A percentile compares a stretch with the other conserved stretches of the same genome.
Evolutionary conservation across 2,797 vertebrate species (phyloP).

Genomic region (Centropyge bicolor): DNA sequence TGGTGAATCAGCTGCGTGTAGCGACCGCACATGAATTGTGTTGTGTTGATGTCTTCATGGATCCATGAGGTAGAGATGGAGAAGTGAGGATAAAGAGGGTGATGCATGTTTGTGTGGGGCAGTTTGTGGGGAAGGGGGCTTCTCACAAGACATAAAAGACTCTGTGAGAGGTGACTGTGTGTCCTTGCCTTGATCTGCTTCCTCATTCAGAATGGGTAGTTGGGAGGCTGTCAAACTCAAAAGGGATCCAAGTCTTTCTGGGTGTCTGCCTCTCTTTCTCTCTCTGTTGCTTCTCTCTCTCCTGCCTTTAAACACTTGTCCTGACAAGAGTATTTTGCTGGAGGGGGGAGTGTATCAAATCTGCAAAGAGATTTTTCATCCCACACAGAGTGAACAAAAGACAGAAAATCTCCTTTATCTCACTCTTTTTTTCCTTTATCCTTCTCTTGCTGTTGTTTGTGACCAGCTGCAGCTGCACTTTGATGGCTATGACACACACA

Average conservation of each 20-base stretch:
- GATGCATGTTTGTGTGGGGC: neutral
- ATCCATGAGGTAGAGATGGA: neutral
- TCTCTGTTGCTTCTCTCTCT: slow-evolving; percentile 9
- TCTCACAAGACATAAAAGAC: neutral
- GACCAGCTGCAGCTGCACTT: slow-evolving; percentile 1
- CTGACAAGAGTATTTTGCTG: slow-evolving; percentile 46
- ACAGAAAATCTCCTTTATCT: slow-evolving; percentile 34
- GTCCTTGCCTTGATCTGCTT: slow-evolving; percentile 26
- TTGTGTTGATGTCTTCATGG: neutral
- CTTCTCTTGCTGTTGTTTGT: slow-evolving; percentile 22
- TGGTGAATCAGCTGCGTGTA: slow-evolving; percentile 14
- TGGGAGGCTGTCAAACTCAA: slow-evolving; percentile 18
- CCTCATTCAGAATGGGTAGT: slow-evolving; percentile 9
- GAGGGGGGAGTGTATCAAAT: slow-evolving; percentile 39
- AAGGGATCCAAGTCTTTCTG: slow-evolving; percentile 18
- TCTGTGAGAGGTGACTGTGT: slow-evolving; percentile 15
- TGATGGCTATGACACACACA: slow-evolving; percentile 5
- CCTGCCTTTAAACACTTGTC: slow-evolving; percentile 50
- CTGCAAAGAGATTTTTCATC: slow-evolving; percentile 54
- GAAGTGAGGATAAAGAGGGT: neutral
- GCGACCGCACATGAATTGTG: neutral
- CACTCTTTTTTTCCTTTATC: slow-evolving; percentile 3
- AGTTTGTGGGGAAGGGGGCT: neutral
- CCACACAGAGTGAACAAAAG: slow-evolving; percentile 50
- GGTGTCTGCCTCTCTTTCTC: slow-evolving; percentile 3